Base-by-base conservation (phyloP, 2,797 vertebrate species). In the Myoxocephalus aenaeus region DNA sequence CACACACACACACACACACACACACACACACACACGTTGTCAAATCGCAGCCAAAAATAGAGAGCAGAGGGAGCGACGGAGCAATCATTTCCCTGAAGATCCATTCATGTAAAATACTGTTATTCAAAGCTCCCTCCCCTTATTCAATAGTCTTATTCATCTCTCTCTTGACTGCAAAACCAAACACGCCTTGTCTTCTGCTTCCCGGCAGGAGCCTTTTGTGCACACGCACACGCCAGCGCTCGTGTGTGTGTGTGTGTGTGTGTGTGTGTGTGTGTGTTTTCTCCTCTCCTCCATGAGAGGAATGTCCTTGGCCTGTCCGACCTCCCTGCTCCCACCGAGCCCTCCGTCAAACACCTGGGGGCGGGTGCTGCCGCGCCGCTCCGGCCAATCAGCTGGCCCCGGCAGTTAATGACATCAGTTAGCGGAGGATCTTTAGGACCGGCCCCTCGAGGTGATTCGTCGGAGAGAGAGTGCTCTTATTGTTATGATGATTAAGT, bases 401-500 rank as follows among this genome's bases (percentile, higher is more conserved):
- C 22, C 22, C 0, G 38, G 64, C 53, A 22, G 75, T 64, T 92
- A 92, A 93, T 92, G 93, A 93, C 92, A 92, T 94, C 90, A 83
- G 86, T 92, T 90, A 92, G 82, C 82, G 22, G 73, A 78, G 89
- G 77, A 86, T 86, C 85, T 92, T 88, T 81, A 77, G 84, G 87
- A 81, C 85, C 77, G 61, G 86, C 89, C 90, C 90, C 92, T 87
- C 29, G 90, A 90, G 92, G 90, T 90, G 91, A 91, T 86, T 90
- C 82, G 92, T 76, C 65, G 73, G 80, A 65, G 84, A 72, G 87
- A 79, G 89, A 87, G 91, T 72, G 91, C 91, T 92, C 90, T 93
- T 90, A 93, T 92, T 93, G 92, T 93, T 93, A 92, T 92, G 90
- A 93, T 93, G 92, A 94, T 94, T 92, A 93, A 94, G 92, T 92